Conservation (phyloP, 2,888 invertebrate species). For the Vanessa cardui region DNA sequence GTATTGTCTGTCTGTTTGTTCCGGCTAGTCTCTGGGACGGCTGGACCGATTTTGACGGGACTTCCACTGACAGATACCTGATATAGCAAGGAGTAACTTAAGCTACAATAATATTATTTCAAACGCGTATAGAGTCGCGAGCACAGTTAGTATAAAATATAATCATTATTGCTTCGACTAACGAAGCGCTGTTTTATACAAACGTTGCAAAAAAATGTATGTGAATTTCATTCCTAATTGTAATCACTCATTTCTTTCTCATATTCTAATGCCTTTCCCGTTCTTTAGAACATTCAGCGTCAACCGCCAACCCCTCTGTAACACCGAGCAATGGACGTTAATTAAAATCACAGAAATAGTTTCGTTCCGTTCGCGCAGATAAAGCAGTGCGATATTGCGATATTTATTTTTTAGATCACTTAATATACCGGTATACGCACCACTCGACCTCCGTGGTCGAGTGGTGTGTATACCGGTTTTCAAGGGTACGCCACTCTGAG, state of each 20-base stretch:
- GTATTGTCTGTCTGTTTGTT: too few species aligned
- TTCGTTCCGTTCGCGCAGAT: constrained; percentile 15
- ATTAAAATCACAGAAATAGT: constrained; percentile 49
- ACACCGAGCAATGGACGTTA: constrained; percentile 46
- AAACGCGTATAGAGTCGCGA: too few species aligned
- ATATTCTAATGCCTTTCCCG: constrained; percentile 4
- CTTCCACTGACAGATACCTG: too few species aligned
- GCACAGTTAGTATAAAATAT: too few species aligned
- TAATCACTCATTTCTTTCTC: constrained; percentile 16
- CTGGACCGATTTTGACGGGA: too few species aligned
- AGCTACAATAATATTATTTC: too few species aligned
- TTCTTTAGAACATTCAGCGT: constrained; percentile 13
- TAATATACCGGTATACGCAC: too few species aligned
- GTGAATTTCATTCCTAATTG: constrained; percentile 4
- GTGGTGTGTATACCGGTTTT: too few species aligned
- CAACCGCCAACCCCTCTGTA: constrained; percentile 36
- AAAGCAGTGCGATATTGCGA: not conserved
- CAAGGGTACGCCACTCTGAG: too few species aligned
- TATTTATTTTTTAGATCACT: not conserved
- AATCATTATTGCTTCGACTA: not conserved
- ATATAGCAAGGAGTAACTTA: too few species aligned
- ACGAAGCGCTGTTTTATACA: not conserved
- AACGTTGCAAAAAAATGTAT: not conserved
- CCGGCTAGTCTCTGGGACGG: too few species aligned
- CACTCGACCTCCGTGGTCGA: too few species aligned